Evolutionary conservation across 2,113 vertebrate species (phyloP), one percentile per base, ranked within the genome.

Genomic region (Rana temporaria): DNA sequence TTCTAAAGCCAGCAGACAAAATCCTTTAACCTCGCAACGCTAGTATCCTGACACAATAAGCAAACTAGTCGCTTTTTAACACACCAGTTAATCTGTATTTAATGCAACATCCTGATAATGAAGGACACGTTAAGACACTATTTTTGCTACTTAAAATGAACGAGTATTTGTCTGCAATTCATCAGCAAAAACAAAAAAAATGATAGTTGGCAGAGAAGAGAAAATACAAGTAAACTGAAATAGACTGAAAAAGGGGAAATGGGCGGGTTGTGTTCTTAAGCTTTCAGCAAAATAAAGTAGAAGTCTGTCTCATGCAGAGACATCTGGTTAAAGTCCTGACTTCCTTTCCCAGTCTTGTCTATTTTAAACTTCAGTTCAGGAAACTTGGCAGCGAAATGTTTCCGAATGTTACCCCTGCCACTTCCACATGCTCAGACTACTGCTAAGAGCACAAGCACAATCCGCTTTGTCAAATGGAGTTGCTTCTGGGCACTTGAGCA

Each of bases 371-470:
- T 81, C 86, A 88, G 89, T 89, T 88, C 86, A 93, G 91, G 88
- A 90, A 91, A 90, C 91, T 91, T 92, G 92, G 91, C 92, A 93
- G 90, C 85, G 85, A 85, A 85, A 86, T 86, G 89, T 92, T 91
- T 91, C 88, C 88, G 86, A 91, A 92, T 91, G 87, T 92, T 90
- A 88, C 90, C 86, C 87, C 82, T 72, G 85, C 85, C 87, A 88
- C 88, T 91, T 92, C 89, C 89, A 89, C 84, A 85, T 88, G 89
- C 89, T 88, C 88, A 89, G 82, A 85, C 85, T 52, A 0, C 88
- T 87, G 85, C 74, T 73, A 83, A 90, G 79, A 86, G 86, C 77
- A 81, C 79, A 72, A 73, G 59, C 42, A 81, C 38, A 81, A 65
- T 73, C 38, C 64, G 59, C 18, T 71, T 72, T 79, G 77, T 79